Evolutionary conservation across 2,797 vertebrate genomes (phyloP), one percentile per base, ranked within the genome.

Genomic region (Lindbergichthys nudifrons): DNA sequence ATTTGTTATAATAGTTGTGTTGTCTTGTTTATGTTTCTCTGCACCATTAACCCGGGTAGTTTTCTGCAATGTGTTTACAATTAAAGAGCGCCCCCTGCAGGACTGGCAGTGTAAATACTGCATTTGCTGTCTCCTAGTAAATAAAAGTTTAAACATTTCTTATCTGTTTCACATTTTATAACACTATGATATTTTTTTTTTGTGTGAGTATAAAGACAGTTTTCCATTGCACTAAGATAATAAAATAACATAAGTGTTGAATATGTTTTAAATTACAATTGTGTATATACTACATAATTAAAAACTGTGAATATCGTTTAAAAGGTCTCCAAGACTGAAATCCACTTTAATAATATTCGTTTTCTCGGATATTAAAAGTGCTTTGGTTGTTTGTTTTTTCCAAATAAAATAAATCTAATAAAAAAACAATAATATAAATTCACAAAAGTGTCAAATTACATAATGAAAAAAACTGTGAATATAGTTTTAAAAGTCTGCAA

Each of bases 71-170:
- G 32, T 36, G 32, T 36, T 6, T 36, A 36, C 9, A 36, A 36
- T 6, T 8, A 36, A 36, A 36, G 8, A 9, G 42, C 42, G 59
- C 23, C 92, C 10, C 79, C 85, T 62, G 3, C 11, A 48, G 87
- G 70, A 1, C 13, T 0, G 9, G 15, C 0, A 0, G 7, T 10
- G 60, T 47, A 84, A 72, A 3, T 3, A 0, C 18, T 5, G 2
- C 0, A 23, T 42, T 15, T 21, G 8, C 10, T 30, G 30, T n/a
- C 12, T 46, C 1, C 5, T 36, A n/a, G 32, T 51, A 48, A 48
- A 73, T 69, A 69, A 43, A 81, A 75, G 21, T 73, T 59, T 4
- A n/a, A 64, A 68, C 14, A 58, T 70, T 1, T 67, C 59, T 41
- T 15, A 41, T 36, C 21, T 42, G 0, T 23, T 2, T 26, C 5